Percentiles rank a stretch among this genome's conserved stretches.
These are phyloP conservation scores for Iguana delicatissima DNA, from an alignment of 2,797 vertebrate genomes.

Conservation along the genomic window DNA sequence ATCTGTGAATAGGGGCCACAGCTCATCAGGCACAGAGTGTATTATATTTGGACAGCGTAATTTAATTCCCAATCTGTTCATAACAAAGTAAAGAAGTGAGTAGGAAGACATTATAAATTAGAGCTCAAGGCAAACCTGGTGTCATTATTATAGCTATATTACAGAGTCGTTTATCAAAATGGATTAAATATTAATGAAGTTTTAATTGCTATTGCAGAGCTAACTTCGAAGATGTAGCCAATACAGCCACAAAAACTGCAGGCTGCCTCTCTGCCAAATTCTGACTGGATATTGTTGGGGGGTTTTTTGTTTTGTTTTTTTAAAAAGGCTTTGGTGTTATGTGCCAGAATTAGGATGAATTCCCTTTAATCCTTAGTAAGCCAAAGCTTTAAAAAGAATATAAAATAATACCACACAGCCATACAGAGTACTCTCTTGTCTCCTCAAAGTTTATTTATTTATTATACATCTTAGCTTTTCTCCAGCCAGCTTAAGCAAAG, in stretches of 20 bases:
- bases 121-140: conserved; percentile 65
- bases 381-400: not conserved
- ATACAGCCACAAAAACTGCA: conserved; percentile 1
- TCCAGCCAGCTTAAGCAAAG: not conserved
- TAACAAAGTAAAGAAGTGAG: conserved; percentile 45
- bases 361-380: not conserved
- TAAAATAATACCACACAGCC: not conserved
- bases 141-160: conserved; percentile 60
- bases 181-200: conserved; percentile 52
- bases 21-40: conserved; percentile 66
- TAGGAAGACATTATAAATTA: conserved; percentile 65
- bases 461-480: not conserved
- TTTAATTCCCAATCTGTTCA: conserved; percentile 62
- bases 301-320: not conserved
- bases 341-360: conserved; percentile 18
- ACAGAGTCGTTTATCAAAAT: conserved; percentile 60
- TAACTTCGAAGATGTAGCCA: conserved; percentile 16
- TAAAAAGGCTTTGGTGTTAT: not conserved
- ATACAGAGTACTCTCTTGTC: not conserved
- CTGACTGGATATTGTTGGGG: not conserved
- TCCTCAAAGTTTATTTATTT: not conserved
- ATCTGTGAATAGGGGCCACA: conserved; percentile 61
- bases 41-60: conserved; percentile 66
- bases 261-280: conserved; percentile 21
- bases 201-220: conserved; percentile 45